Evolutionary conservation across 1,140 invertebrate species (phyloP).

Genomic region (Drosophila parabipectinata): DNA sequence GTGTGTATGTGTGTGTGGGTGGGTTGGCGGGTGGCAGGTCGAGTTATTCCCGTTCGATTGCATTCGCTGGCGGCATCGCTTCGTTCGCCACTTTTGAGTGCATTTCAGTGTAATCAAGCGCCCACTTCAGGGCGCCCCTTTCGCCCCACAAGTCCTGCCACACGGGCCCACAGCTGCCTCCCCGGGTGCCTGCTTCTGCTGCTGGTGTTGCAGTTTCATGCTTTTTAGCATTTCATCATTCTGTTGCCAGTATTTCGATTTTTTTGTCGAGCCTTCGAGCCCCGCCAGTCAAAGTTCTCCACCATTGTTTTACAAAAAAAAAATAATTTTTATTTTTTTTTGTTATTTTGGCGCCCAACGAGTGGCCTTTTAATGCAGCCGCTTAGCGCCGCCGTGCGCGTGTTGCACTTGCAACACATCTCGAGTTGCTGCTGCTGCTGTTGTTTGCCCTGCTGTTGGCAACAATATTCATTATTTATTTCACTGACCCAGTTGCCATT

Average conservation of each 20-base stretch:
- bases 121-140: constrained; percentile 53
- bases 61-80: constrained; percentile 44
- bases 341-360: constrained; percentile 24
- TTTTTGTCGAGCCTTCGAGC: constrained; percentile 22
- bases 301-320: constrained; percentile 17
- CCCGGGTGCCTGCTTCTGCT: background rate
- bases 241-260: constrained; percentile 58
- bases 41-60: constrained; percentile 46
- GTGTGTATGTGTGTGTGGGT: background rate
- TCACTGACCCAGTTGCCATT: constrained; percentile 64
- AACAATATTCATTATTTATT: constrained; percentile 76
- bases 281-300: background rate
- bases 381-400: constrained; percentile 69
- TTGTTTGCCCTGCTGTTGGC: constrained; percentile 44
- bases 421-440: constrained; percentile 44
- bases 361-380: constrained; percentile 74
- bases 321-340: constrained; percentile 30
- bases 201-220: constrained; percentile 52
- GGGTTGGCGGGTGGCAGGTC: background rate
- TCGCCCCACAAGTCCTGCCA: background rate
- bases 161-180: too few relatives aligned
- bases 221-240: constrained; percentile 77
- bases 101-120: constrained; percentile 78
- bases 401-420: constrained; percentile 55
- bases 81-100: constrained; percentile 72